Evolutionary conservation across 2,797 vertebrate species (phyloP), one percentile per base, ranked within the genome.

Genomic region (Dallia pectoralis): DNA sequence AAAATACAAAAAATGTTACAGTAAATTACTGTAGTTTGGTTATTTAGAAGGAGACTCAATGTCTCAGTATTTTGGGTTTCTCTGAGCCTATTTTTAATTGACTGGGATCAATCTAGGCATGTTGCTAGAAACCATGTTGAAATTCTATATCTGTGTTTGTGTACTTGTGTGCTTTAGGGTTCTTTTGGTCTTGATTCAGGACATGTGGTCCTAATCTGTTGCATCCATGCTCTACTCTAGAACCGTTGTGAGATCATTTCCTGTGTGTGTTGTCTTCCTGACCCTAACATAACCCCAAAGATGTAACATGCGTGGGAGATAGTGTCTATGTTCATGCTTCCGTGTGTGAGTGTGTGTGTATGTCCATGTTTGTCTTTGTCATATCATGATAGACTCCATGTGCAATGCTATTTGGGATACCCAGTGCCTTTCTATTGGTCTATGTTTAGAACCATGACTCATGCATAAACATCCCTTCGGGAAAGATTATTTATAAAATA

Each of bases 381-480:
- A 44, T 44, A 44, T 44, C 40, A 25, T 56, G 19, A 56, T 47
- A 29, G 64, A 66, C 29, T 32, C 8, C 32, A 18, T 66, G 30
- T 66, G 15, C 44, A 8, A 68, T 49, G 36, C 65, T 53, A 63
- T 33, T 48, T 32, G 25, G 44, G 19, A 16, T 18, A 61, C 71
- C 7, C 40, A 15, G 15, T 12, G 16, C 27, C 9, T 32, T 29
- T 62, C 70, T 69, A 19, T 33, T 27, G 16, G 8, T 27, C 76
- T 73, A 73, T 73, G 2, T 53, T 59, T 71, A 73, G 67, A 22
- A 22, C 4, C 4, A 51, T 75, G 72, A 77, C n/a, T 77, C 70
- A 72, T 53, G 27, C 53, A 63, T 56, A 48, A 33, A 69, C 27
- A 51, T 4, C 53, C 61, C 65, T 40, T 44, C 2, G n/a, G 22